Percentiles rank a stretch among this genome's conserved stretches.
phyloP scores from a whole-genome alignment of 2,797 vertebrate genomes.

The Phrynocephalus vlangalii region DNA sequence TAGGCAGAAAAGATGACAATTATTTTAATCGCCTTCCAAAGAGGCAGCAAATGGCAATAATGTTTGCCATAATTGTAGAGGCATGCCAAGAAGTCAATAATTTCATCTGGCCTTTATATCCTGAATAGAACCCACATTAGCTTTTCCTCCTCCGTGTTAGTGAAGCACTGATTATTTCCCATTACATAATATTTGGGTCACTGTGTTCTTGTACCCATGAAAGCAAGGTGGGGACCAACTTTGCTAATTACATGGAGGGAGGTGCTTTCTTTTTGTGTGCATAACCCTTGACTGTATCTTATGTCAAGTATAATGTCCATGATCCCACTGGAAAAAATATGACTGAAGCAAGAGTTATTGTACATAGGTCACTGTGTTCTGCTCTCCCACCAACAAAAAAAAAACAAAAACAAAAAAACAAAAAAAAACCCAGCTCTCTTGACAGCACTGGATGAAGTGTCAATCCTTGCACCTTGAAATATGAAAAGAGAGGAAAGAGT shows the following conservation, averaged over 20 bases:
- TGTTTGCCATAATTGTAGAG: constrained; percentile 69
- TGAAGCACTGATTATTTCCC: constrained; percentile 66
- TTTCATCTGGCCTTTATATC: constrained; percentile 63
- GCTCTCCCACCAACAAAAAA: neutral
- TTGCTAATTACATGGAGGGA: constrained; percentile 35
- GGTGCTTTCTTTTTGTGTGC: constrained; percentile 23
- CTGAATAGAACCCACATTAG: constrained; percentile 71
- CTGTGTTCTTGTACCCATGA: constrained; percentile 35
- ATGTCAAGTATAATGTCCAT: neutral
- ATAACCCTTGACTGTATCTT: constrained; percentile 1
- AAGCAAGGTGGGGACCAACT: constrained; percentile 47
- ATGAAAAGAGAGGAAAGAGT: neutral
- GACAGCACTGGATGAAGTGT: neutral
- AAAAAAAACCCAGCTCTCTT: neutral
- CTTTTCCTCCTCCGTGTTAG: constrained; percentile 61
- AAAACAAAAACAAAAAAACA: too few species aligned
- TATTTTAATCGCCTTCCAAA: constrained; percentile 74
- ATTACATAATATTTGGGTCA: constrained; percentile 56
- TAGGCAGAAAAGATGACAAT: constrained; percentile 75
- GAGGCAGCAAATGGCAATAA: constrained; percentile 65
- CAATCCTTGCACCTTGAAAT: neutral
- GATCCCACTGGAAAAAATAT: neutral
- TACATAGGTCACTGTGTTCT: neutral
- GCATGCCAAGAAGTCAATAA: constrained; percentile 74
- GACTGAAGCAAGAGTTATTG: neutral